Base-by-base conservation (phyloP, 2,113 vertebrate genomes). In the Hyperopisus bebe region DNA sequence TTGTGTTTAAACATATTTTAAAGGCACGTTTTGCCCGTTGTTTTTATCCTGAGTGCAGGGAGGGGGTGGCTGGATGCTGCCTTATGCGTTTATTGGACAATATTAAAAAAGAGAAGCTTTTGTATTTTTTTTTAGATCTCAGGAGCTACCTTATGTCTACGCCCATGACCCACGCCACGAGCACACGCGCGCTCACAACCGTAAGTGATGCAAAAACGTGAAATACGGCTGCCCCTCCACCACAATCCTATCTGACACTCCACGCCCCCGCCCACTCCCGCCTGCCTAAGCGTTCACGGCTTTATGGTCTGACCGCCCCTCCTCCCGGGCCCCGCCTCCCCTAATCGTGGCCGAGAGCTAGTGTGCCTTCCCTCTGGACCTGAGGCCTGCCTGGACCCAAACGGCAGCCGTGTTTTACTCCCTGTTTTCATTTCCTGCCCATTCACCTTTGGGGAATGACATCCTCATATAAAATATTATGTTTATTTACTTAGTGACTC, bases 191-290 rank as follows among this genome's bases (percentile, higher is more conserved):
- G 17, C 89, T 7, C 46, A 90, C 47, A 86, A 66, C 4, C n/a
- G 46, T 44, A 90, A 94, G 93, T 96, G 95, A 95, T 95, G 95
- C 94, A 96, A 96, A 96, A 95, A 95, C 94, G 92, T 95, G 94
- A 96, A 95, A 96, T 95, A 92, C 90, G 90, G 91, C 62, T 90
- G 92, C 91, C 93, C 92, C 91, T 91, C 92, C 84, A 90, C 89
- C 93, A 93, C 93, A 91, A 93, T 94, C 94, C 92, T 89, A 94
- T 90, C 92, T 92, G 93, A 92, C 92, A 92, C 91, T 91, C 66
- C 84, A 9, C 15, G 24, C 74, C 91, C 90, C 90, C 93, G 91
- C 94, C 31, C 21, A 42, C 58, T 91, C 90, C 91, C 92, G 91
- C 94, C 92, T 93, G 90, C 93, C 93, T 91, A 84, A 13, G 90